These are phyloP conservation scores for Maconellicoccus hirsutus DNA, from an alignment of 1,140 invertebrate species.

Conservation along the genomic window DNA sequence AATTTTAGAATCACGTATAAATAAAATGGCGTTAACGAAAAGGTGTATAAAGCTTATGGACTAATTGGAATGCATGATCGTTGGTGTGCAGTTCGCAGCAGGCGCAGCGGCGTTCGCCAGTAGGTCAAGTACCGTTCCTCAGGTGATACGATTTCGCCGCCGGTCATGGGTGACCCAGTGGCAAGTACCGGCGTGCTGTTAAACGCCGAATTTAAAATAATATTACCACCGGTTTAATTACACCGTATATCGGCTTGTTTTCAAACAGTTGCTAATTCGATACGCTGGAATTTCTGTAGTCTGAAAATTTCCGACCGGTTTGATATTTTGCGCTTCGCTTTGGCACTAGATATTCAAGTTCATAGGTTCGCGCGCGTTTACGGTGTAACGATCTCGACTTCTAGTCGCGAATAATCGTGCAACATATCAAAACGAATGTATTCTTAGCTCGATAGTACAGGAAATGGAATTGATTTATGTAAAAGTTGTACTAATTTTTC, in stretches of 20 bases:
- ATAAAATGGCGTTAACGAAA: too few species aligned
- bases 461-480: too few species aligned
- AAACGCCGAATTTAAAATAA: background rate
- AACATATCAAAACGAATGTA: too few species aligned
- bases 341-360: background rate
- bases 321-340: background rate
- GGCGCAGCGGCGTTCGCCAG: background rate
- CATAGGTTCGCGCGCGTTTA: too few species aligned
- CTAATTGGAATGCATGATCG: too few species aligned
- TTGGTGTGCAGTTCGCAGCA: too few species aligned
- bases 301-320: background rate
- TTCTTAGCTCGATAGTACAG: too few species aligned
- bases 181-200: background rate
- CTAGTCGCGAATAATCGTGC: too few species aligned
- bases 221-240: background rate
- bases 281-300: background rate
- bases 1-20: too few species aligned
- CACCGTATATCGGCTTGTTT: background rate
- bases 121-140: constrained; percentile 2
- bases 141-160: background rate
- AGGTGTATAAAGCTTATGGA: too few species aligned
- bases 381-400: too few species aligned
- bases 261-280: background rate
- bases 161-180: background rate
- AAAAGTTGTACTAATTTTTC: too few species aligned